These are phyloP conservation scores for Vespertilio murinus DNA, from an alignment of 2,797 vertebrate species.

Conservation along the genomic window DNA sequence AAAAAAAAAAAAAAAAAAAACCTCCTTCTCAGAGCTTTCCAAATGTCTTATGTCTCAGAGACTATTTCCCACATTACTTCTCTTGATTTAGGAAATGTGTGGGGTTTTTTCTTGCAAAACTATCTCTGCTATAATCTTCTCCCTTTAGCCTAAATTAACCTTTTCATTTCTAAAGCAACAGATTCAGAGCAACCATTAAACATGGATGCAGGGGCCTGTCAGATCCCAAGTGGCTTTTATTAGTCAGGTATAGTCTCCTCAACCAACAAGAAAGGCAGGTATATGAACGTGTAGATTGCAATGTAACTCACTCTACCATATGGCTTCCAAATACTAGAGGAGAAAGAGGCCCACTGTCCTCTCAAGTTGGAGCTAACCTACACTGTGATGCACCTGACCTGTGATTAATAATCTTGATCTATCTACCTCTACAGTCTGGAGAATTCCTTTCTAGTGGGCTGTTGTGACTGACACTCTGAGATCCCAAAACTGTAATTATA, in stretches of 20 bases:
- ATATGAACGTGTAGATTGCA: neutral
- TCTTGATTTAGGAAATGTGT: constrained; percentile 8
- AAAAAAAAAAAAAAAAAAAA: constrained; percentile 32
- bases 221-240: neutral
- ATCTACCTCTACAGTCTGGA: neutral
- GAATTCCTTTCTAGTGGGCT: neutral
- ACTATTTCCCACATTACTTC: neutral
- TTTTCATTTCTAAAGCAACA: constrained; percentile 10
- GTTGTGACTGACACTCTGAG: neutral
- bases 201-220: neutral
- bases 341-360: neutral
- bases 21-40: constrained; percentile 5
- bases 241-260: neutral
- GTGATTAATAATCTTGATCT: neutral
- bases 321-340: neutral
- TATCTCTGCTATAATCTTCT: neutral
- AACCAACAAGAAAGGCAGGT: neutral
- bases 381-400: neutral
- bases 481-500: neutral
- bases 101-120: neutral
- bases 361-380: neutral
- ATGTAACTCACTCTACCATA: neutral
- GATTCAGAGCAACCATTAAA: neutral
- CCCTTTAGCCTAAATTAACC: neutral
- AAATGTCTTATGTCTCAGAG: constrained; percentile 8